phyloP scores from a whole-genome alignment of 2,113 vertebrate species.

The Caloenas nicobarica region DNA sequence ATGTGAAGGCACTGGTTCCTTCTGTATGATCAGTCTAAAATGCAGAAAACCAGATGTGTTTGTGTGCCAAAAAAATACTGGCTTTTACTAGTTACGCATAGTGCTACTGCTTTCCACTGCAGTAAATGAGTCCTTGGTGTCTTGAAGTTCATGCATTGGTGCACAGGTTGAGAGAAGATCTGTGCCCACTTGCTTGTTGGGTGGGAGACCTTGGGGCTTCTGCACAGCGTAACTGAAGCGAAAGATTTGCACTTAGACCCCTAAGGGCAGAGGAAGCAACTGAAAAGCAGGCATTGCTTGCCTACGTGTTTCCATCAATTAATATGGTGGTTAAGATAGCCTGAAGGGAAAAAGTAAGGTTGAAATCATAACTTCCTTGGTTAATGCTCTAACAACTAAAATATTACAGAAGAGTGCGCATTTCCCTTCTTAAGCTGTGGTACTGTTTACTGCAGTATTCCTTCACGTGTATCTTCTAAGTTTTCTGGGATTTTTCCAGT shows the following conservation, averaged over 20 bases:
- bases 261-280: background rate
- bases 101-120: background rate
- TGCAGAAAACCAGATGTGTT: background rate
- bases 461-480: background rate
- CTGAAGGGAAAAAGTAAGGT: background rate
- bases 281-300: background rate
- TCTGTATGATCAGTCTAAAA: background rate
- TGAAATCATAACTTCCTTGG: background rate
- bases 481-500: background rate
- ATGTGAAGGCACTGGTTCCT: background rate
- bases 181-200: fast-evolving
- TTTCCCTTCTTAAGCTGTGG: background rate
- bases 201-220: background rate
- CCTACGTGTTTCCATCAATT: background rate
- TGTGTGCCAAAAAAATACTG: background rate
- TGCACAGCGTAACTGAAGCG: background rate
- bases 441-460: background rate
- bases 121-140: background rate
- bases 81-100: background rate
- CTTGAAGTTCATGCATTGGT: background rate
- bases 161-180: background rate
- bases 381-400: background rate
- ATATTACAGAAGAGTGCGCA: fast-evolving
- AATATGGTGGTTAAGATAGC: background rate
- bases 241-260: background rate